Percentiles rank a stretch among this genome's conserved stretches.
Conservation (phyloP, 1,140 invertebrate genomes). For the Temnothorax longispinosus region DNA sequence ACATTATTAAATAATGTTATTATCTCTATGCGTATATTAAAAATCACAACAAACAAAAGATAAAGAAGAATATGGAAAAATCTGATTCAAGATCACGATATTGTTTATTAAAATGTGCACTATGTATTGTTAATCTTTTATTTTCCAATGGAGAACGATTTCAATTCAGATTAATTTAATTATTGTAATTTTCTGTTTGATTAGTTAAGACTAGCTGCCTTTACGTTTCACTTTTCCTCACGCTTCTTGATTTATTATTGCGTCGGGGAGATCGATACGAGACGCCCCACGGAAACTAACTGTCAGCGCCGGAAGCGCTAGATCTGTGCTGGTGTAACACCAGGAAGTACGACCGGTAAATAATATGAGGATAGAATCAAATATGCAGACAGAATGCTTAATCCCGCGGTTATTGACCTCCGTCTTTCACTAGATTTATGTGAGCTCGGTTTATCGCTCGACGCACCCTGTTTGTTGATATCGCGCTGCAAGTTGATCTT, state of each 20-base stretch:
- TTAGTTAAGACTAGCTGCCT: not conserved
- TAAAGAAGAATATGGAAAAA: not conserved
- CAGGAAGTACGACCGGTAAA: slow-evolving; percentile 77
- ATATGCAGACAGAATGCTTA: slow-evolving; percentile 71
- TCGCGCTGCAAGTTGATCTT: not conserved
- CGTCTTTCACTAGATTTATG: slow-evolving; percentile 66
- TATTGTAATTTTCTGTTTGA: not conserved
- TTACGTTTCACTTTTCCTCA: not conserved
- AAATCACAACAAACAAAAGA: not conserved
- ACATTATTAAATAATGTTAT: not conserved
- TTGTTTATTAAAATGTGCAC: not conserved
- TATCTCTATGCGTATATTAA: not conserved
- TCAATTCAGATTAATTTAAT: not conserved
- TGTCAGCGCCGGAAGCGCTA: slow-evolving; percentile 69
- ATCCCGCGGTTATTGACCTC: slow-evolving; percentile 73
- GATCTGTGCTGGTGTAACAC: slow-evolving; percentile 66
- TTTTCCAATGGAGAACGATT: not conserved
- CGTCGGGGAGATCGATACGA: slow-evolving; percentile 12
- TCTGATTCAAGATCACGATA: not conserved
- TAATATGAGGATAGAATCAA: slow-evolving; percentile 71
- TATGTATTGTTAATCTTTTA: not conserved
- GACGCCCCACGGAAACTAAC: slow-evolving; percentile 64
- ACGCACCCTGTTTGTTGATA: slow-evolving; percentile 8
- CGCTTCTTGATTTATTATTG: slow-evolving; percentile 13
- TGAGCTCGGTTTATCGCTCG: slow-evolving; percentile 61